A percentile compares a stretch with the other conserved stretches of the same genome.
Evolutionary conservation across 2,888 invertebrate genomes (phyloP).

Genomic region (Deilephila porcellus): DNA sequence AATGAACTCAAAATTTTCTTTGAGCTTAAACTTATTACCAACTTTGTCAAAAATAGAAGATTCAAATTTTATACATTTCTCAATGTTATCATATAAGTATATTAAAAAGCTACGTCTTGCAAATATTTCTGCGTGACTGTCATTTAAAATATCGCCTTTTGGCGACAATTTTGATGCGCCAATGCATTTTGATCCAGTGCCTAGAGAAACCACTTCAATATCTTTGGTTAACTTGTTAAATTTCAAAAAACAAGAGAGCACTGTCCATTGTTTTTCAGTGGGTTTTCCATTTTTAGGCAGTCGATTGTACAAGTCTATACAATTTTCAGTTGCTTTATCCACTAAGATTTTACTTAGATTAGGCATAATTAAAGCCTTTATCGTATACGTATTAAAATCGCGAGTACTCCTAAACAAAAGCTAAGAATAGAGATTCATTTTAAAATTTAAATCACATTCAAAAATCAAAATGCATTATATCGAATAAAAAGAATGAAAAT

Average conservation of each 20-base stretch:
- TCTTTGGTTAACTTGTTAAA: slow-evolving; percentile 63
- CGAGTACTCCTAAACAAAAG: neutral
- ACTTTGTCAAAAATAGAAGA: slow-evolving; percentile 62
- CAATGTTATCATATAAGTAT: slow-evolving; percentile 89
- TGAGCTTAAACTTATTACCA: slow-evolving; percentile 76
- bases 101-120: slow-evolving; percentile 92
- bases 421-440: neutral
- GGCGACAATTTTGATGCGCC: slow-evolving; percentile 88
- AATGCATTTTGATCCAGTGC: slow-evolving; percentile 96
- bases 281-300: slow-evolving; percentile 94
- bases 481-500: too few relatives aligned
- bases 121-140: slow-evolving; percentile 96
- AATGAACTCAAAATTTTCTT: slow-evolving; percentile 87
- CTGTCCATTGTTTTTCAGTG: slow-evolving; percentile 91
- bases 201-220: slow-evolving; percentile 90
- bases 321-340: slow-evolving; percentile 84
- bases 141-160: slow-evolving; percentile 90
- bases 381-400: neutral
- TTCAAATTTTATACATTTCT: slow-evolving; percentile 59
- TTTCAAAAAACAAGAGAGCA: slow-evolving; percentile 89
- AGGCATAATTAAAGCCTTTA: slow-evolving; percentile 34
- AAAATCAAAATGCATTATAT: too few relatives aligned
- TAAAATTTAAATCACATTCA: neutral
- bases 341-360: slow-evolving; percentile 56
- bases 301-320: slow-evolving; percentile 84